These are phyloP conservation scores for Myzus persicae DNA, from an alignment of 1,140 invertebrate genomes.

Conservation along the genomic window DNA sequence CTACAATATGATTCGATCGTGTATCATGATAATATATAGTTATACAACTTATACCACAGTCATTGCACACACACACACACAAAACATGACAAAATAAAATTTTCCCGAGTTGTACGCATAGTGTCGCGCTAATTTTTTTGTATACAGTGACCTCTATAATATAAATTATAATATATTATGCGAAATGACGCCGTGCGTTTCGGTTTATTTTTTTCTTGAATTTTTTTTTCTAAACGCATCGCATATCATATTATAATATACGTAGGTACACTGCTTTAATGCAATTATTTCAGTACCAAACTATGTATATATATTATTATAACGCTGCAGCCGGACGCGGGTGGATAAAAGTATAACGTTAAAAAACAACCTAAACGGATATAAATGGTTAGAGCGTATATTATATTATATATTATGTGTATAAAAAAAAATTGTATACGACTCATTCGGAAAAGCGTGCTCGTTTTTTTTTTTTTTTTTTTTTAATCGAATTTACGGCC, in stretches of 20 bases:
- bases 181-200: background rate
- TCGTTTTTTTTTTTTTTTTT: background rate
- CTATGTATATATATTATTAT: background rate
- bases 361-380: background rate
- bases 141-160: background rate
- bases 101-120: background rate
- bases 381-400: conserved; percentile 4
- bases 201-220: background rate
- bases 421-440: background rate
- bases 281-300: background rate
- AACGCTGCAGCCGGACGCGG: background rate
- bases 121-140: background rate
- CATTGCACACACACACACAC: background rate
- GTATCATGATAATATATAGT: background rate
- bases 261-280: conserved; percentile 8
- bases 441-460: background rate
- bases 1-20: background rate
- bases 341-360: background rate
- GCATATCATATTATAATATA: conserved; percentile 1
- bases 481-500: conserved; percentile 31
- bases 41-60: background rate
- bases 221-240: background rate
- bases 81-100: background rate
- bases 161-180: background rate
- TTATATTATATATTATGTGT: background rate